Evolutionary conservation across 2,113 vertebrate species (phyloP), one percentile per base, ranked within the genome.

Genomic region (Platycercus adscitus): DNA sequence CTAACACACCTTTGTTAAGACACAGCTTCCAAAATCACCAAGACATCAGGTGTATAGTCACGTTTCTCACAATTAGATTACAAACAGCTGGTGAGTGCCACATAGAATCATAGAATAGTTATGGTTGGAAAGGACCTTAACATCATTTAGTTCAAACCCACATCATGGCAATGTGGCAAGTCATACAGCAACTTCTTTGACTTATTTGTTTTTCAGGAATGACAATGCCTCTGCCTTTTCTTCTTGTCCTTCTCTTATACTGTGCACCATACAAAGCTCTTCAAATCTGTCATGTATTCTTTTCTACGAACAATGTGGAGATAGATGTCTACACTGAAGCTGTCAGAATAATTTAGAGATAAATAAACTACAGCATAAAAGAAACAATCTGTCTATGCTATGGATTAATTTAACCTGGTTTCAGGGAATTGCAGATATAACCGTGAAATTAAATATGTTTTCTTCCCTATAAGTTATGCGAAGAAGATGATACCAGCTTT

Each of bases 291-390:
- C 33, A 28, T 60, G 60, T 81, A n/a, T 63, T 86, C 43, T 64
- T 50, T 77, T 11, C 75, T 77, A 60, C 20, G 71, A 80, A 53
- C 90, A 75, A 70, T 3, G 5, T 17, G 68, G 39, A 88, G 92
- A 39, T 23, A 47, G 64, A 64, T 92, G 69, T 47, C 83, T 91
- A 46, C 47, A 86, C 13, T 1, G 2, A 81, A 71, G 47, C 24
- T 93, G 69, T 84, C 77, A 91, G 50, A 86, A 92, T 46, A 17
- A 58, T 44, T 90, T 90, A 92, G 68, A 71, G 69, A 78, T 63
- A 76, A 80, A 86, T 56, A 81, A 81, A 68, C 64, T 88, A 33
- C 12, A 50, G 26, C 33, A 75, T 78, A 64, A 81, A 78, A 46
- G 21, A 70, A 66, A 23, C 10, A 73, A 39, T 64, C 76, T 86